Base-by-base conservation (phyloP, 2,888 invertebrate genomes). In the Colostygia pectinataria region DNA sequence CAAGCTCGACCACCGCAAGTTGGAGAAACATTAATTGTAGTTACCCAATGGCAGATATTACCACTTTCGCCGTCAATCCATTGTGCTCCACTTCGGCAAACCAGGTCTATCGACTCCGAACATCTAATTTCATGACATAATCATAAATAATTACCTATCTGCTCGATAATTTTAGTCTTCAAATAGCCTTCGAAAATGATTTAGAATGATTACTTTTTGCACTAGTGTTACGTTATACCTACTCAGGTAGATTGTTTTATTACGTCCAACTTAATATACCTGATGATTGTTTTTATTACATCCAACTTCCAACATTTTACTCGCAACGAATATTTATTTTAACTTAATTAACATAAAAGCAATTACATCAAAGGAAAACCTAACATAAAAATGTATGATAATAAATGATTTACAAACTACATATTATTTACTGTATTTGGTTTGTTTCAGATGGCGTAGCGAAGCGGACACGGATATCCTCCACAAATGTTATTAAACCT, bases 391-490 rank as follows among this genome's bases (percentile, higher is more conserved):
- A n/a, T n/a, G n/a, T n/a, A n/a, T n/a, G n/a, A n/a, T n/a, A n/a
- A n/a, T n/a, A n/a, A n/a, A n/a, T n/a, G n/a, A n/a, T n/a, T n/a
- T n/a, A n/a, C n/a, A n/a, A n/a, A n/a, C 49, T 43, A 28, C 3
- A 6, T 10, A 36, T 27, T 23, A 33, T 2, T 52, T 23, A 53
- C 10, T 28, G 27, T 44, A 25, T 42, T 53, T 66, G 64, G 42
- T 65, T 83, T 80, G 78, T 89, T 89, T 42, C 86, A 90, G 89
- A 85, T 88, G 89, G 79, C 81, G 80, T 83, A 87, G 77, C 74
- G 73, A 79, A 81, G 72, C 74, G 68, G 73, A 66, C 61, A 63
- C 67, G 72, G 68, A 74, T 61, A 76, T 73, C 69, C 74, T 75
- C 65, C 70, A 76, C 82, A 80, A 80, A 88, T 83, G 83, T 61